These are phyloP conservation scores for Kradibia gibbosae DNA, from an alignment of 1,140 invertebrate genomes.

Conservation along the genomic window DNA sequence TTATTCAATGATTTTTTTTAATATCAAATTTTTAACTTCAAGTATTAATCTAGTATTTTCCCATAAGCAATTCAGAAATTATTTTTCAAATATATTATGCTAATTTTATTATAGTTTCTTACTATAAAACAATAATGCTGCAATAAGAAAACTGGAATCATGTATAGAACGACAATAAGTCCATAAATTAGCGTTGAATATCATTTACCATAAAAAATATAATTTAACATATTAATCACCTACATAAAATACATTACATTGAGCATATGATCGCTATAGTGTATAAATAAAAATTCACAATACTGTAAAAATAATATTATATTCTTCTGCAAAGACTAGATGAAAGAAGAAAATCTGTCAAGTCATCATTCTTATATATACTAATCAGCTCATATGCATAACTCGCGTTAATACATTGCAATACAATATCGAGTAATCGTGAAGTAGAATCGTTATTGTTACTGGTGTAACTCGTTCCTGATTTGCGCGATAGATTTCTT, in stretches of 20 bases:
- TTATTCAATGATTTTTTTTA: too few species aligned
- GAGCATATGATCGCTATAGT: neutral
- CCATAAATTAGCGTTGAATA: neutral
- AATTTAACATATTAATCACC: neutral
- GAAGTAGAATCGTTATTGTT: neutral
- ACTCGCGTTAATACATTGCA: neutral
- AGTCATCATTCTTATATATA: neutral
- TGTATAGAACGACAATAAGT: neutral
- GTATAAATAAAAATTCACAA: neutral
- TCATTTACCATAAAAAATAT: neutral
- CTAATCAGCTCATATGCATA: neutral
- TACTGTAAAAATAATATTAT: neutral
- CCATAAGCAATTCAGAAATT: neutral
- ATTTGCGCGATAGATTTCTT: slow-evolving; percentile 8
- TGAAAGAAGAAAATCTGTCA: neutral
- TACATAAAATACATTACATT: neutral
- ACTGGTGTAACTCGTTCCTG: neutral
- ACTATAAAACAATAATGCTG: neutral
- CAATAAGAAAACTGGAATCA: neutral
- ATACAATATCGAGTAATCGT: neutral
- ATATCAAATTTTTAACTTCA: too few species aligned
- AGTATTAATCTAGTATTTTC: too few species aligned
- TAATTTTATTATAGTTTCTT: neutral
- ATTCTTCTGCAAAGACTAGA: neutral
- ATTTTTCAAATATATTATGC: neutral